Conservation (phyloP, 2,113 vertebrate species). For the Tachysurus fulvidraco region DNA sequence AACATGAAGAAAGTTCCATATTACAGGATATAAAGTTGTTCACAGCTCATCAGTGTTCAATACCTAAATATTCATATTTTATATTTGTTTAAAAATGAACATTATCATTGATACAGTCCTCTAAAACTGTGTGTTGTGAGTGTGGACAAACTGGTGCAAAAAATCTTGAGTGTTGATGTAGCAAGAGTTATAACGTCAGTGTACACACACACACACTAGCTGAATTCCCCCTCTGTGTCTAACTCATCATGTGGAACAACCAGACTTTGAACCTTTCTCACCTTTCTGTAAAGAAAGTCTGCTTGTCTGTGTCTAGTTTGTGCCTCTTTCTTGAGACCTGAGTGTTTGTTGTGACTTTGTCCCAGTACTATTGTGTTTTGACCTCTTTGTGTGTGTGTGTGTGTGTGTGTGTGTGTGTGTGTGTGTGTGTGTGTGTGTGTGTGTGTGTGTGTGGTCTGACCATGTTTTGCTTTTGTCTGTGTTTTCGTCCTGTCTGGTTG, state of each 20-base stretch:
- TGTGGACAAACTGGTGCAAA: background rate
- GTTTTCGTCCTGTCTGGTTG: background rate
- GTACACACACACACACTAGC: background rate
- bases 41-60: no score
- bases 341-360: background rate
- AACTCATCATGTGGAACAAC: background rate
- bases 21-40: no score
- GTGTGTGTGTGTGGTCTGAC: background rate
- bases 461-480: background rate
- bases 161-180: conserved; percentile 5
- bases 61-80: no score
- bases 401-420: background rate
- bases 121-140: background rate
- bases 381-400: background rate
- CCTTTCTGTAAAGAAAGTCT: background rate
- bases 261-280: conserved; percentile 20
- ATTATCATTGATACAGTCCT: background rate
- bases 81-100: no score
- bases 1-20: no score
- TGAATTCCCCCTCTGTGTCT: conserved; percentile 2
- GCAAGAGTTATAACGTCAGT: background rate
- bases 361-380: background rate
- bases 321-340: background rate
- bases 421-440: background rate
- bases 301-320: background rate